Evolutionary conservation across 2,888 invertebrate species (phyloP), one percentile per base, ranked within the genome.

Genomic region (Limnephilus marmoratus): DNA sequence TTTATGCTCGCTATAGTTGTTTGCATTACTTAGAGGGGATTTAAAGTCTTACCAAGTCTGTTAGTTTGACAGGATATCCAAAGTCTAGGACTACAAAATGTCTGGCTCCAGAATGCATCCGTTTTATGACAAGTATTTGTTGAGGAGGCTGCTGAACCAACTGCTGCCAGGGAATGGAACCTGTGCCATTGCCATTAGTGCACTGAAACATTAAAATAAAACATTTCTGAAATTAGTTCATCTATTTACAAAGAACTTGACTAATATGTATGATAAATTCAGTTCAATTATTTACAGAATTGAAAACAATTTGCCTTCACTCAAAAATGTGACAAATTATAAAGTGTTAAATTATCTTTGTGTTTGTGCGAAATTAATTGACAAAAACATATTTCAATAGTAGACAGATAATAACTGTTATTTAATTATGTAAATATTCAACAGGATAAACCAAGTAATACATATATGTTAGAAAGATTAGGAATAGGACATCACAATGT

Each of bases 21-120:
- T 29, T 34, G 4, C 34, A 34, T 31, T 82, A 82, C 31, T 31
- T 31, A 9, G 18, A 31, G 34, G 13, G 31, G 15, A 37, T 37
- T 83, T 45, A 29, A 90, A 37, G 13, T 37, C 95, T 94, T 85
- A 97, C 96, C 94, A 99, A 96, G 95, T 99, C 99, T 0, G 99
- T 99, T 81, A 99, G 96, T 2, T 98, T 95, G 90, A 99, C 97
- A 0, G 98, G 97, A 94, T 98, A 97, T 5, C 99, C 99, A 95
- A 99, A 99, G 96, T 99, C 99, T 80, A 99, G 96, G 18, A 98
- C 98, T 92, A 99, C 98, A 96, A 98, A 99, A 92, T 99, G 97
- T n/a, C 99, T 96, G 0, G 99, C 99, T 91, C 99, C 98, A 0
- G 99, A 98, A 95, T 99, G 98, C 98, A 99, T 98, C 92, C 99